Evolutionary conservation across 2,113 vertebrate species (phyloP), one percentile per base, ranked within the genome.

Genomic region (Dendrocopos noguchii): DNA sequence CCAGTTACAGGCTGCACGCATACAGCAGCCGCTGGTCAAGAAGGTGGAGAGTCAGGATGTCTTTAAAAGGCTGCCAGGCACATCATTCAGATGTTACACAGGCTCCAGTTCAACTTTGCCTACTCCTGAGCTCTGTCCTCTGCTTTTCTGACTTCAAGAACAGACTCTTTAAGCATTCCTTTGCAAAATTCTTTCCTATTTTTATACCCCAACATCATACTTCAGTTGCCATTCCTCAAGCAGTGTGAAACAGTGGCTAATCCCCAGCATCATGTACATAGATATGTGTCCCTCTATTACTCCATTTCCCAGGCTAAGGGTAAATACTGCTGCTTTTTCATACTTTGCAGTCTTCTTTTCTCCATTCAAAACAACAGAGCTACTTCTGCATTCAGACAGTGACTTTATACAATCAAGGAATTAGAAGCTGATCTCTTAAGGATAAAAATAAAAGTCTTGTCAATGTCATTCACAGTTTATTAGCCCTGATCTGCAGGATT

Each of bases 381-480:
- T 96, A 93, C 90, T 96, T 91, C 65, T 94, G 91, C 73, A 96
- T 88, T 88, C 91, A 90, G 60, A 42, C 76, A 83, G 13, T 31
- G 85, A 60, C 88, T 91, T 94, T 65, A 78, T 66, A 90, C 86
- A 94, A 95, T 91, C 94, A 95, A 94, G 93, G 95, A 93, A 95
- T 95, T 94, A 92, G 91, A 86, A 39, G 91, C 65, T 91, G 87
- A 92, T 93, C 95, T 95, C 87, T 80, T 80, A 61, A 91, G 88
- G 94, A 84, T 95, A 95, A 95, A 94, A 93, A 92, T 95, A 96
- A 94, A 96, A 95, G 91, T 86, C 88, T 84, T 95, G 95, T 94
- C 95, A 96, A 95, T 96, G 96, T 96, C 86, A 95, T 93, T 95
- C 96, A 93, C 88, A 95, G 88, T 96, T 94, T 96, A 96, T 95